Base-by-base conservation (phyloP, 1,140 invertebrate genomes). In the Globodera ellingtonae region DNA sequence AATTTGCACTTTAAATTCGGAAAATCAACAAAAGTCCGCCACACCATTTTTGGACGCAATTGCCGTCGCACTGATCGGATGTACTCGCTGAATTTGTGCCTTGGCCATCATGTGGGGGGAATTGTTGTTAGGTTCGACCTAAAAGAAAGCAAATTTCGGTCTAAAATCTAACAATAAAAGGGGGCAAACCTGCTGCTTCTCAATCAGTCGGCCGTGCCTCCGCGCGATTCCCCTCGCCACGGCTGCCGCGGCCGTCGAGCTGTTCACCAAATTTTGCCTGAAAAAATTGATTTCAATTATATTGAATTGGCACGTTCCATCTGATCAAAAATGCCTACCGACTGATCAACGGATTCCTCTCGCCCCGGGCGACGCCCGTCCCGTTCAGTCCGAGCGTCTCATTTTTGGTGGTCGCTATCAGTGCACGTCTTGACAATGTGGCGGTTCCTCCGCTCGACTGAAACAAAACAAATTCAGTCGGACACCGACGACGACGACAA, bases 391-490 rank as follows among this genome's bases (percentile, higher is more conserved):
- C 67, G 10, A 70, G 67, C 21, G 67, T 47, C 24, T 70, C 67
- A 18, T 47, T 44, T 70, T 44, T 70, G 67, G 24, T 70, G 9
- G 67, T 47, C n/a, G 66, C 66, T 47, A 70, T 13, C 67, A 70
- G 35, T 35, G 67, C 67, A 7, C 67, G 67, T 44, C 67, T 1
- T 21, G 67, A 70, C 67, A 70, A 13, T 44, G 67, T 47, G 7
- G 67, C 67, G 67, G 18, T 18, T 18, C 56, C 56, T 13, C 67
- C 67, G 67, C 67, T 70, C 35, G 67, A 70, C 67, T 62, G 56
- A 62, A 62, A 18, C 50, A 3, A 3, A 52, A 9, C 10, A 52
- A 52, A 52, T 52, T 35, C 35, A 35, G 1, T 35, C 1, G 48
- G 48, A 50, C 48, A 7, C 50, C 10, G 50, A 52, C 10, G 7